Evolutionary conservation across 1,140 invertebrate species (phyloP).

Genomic region (Sarcophaga peregrina): DNA sequence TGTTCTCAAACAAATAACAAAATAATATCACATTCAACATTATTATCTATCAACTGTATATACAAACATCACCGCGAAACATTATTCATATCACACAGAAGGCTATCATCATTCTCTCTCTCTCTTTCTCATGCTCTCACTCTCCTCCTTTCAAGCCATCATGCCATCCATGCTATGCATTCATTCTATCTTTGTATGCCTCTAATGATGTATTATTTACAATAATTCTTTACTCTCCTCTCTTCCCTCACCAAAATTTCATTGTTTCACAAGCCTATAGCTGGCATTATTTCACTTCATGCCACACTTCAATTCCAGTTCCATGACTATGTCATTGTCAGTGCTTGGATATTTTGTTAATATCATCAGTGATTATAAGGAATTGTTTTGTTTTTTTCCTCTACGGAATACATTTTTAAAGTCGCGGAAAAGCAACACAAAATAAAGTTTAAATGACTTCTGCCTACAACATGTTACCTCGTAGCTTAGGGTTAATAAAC

Average conservation of each 20-base stretch:
- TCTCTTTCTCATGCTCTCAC: neutral
- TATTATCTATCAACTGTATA: neutral
- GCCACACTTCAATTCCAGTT: no score
- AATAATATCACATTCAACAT: neutral
- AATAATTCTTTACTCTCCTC: slow-evolving; percentile 25
- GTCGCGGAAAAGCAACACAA: no score
- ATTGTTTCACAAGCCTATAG: no score
- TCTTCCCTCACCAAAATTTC: no score
- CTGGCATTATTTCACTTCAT: no score
- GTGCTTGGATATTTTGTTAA: neutral
- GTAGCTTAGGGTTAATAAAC: no score
- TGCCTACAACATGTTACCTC: no score
- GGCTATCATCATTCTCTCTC: neutral
- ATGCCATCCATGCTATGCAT: neutral
- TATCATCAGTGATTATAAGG: neutral
- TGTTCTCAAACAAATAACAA: neutral
- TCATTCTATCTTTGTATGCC: neutral
- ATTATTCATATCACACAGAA: no score
- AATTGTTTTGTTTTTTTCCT: no score
- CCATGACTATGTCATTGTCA: neutral
- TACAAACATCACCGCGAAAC: no score
- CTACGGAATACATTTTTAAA: no score
- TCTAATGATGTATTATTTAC: neutral
- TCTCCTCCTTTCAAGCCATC: neutral
- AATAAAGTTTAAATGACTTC: no score